Evolutionary conservation across 2,888 invertebrate genomes (phyloP), one percentile per base, ranked within the genome.

Genomic region (Hirtodrosophila confusa): DNA sequence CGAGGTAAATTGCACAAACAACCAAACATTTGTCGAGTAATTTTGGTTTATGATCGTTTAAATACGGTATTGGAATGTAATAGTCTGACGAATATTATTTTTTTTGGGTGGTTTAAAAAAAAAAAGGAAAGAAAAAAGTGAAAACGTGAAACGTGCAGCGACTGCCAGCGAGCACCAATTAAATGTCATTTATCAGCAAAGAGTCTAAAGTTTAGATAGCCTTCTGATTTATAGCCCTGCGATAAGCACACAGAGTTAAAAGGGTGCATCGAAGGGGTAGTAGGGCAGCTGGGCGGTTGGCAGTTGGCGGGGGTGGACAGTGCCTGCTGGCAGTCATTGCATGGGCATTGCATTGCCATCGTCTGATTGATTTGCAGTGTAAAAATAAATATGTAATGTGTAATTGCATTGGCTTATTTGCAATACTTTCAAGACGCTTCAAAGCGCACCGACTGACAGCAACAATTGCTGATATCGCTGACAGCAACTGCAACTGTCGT

Each of bases 131-230:
- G 2, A 17, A 33, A 58, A 69, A 72, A 77, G 70, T 73, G 77
- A 84, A 76, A 84, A 73, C 85, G 78, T 78, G 87, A 76, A 84
- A 73, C 85, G 78, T 78, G 87, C 80, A 76, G 54, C 47, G 60
- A 24, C 36, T 17, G 17, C 1, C 17, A 17, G 17, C 17, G 44
- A 71, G 54, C 79, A 75, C 58, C 87, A 88, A 88, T 84, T 84
- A 84, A 84, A 80, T 84, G 80, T 75, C 82, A 88, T 87, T 88
- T 88, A 88, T 85, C 88, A 88, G 87, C 62, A 63, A 48, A 63
- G 53, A 79, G 80, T 90, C 76, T 82, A 82, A 85, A 85, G 85
- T 88, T 88, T 88, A 88, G 90, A 89, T 89, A 89, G 88, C 86
- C 87, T 83, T 82, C 83, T 89, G 90, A 89, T 89, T 89, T 89